Evolutionary conservation across 2,113 vertebrate genomes (phyloP).

Genomic region (Phoenicopterus ruber): DNA sequence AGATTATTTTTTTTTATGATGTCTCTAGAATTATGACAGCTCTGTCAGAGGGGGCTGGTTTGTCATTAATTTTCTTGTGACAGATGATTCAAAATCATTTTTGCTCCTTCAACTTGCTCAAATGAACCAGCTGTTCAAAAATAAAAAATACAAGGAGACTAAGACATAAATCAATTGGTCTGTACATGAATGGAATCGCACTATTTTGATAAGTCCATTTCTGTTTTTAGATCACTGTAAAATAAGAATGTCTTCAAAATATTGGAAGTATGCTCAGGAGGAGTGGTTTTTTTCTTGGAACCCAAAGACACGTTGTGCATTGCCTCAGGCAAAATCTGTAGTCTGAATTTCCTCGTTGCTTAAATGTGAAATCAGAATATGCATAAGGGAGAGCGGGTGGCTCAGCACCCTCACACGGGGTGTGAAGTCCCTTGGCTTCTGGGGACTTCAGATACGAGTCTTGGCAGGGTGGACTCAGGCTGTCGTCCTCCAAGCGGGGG

Average conservation of each 20-base stretch:
- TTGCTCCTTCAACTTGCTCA: constrained; percentile 47
- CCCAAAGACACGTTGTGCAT: background rate
- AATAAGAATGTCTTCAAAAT: constrained; percentile 7
- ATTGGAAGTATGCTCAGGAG: background rate
- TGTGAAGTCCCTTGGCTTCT: background rate
- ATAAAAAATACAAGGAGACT: background rate
- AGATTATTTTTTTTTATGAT: background rate
- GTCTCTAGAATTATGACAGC: constrained; percentile 43
- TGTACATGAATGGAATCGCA: constrained; percentile 13
- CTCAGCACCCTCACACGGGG: background rate
- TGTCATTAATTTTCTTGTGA: constrained; percentile 49
- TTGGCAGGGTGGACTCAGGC: background rate
- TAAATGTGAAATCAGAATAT: background rate
- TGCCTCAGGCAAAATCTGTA: background rate
- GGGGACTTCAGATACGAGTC: background rate
- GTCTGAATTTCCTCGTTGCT: background rate
- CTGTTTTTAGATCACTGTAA: constrained; percentile 34
- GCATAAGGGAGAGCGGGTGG: background rate
- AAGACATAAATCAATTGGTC: background rate
- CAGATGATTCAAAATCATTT: constrained; percentile 50
- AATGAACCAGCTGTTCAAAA: constrained; percentile 50
- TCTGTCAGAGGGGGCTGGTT: constrained; percentile 51
- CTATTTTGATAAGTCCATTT: constrained; percentile 16
- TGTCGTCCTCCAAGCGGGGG: rapidly evolving
- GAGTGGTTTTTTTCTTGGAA: background rate